A percentile compares a stretch with the other conserved stretches of the same genome.
phyloP scores from a whole-genome alignment of 2,888 invertebrate species.

The Actias luna region DNA sequence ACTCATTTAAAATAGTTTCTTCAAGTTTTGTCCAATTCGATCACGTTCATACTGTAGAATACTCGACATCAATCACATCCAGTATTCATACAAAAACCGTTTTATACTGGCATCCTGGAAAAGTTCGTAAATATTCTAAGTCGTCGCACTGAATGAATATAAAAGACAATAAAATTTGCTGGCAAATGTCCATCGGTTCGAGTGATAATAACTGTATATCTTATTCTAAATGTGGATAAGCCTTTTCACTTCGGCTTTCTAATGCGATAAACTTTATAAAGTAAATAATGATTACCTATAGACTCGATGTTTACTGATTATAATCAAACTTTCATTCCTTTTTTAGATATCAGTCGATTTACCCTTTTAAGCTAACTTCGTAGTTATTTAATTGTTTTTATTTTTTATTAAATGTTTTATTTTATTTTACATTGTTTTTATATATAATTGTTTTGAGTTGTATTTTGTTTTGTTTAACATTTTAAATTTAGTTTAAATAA shows the following conservation, averaged over 20 bases:
- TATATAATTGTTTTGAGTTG: too few relatives aligned
- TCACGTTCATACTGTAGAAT: neutral
- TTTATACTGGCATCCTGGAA: neutral
- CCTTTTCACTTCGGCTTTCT: slow-evolving; percentile 16
- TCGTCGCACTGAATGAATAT: neutral
- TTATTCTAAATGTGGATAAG: slow-evolving; percentile 1
- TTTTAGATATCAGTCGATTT: neutral
- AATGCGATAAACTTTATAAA: slow-evolving; percentile 11
- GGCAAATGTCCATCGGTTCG: neutral
- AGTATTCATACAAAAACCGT: neutral
- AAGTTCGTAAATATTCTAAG: neutral
- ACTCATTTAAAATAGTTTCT: neutral
- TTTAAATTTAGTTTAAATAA: too few relatives aligned
- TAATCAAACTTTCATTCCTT: slow-evolving; percentile 14
- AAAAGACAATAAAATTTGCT: slow-evolving; percentile 4
- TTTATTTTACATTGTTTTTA: too few relatives aligned
- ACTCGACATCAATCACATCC: neutral
- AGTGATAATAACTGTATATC: neutral
- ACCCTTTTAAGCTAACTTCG: neutral
- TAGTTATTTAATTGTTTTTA: neutral
- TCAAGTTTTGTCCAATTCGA: neutral
- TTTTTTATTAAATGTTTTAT: neutral
- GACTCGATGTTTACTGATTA: slow-evolving; percentile 12
- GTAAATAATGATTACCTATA: slow-evolving; percentile 10
- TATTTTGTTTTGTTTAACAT: too few relatives aligned